These are phyloP conservation scores for Aptenodytes forsteri DNA, from an alignment of 2,113 vertebrate species.

Conservation along the genomic window DNA sequence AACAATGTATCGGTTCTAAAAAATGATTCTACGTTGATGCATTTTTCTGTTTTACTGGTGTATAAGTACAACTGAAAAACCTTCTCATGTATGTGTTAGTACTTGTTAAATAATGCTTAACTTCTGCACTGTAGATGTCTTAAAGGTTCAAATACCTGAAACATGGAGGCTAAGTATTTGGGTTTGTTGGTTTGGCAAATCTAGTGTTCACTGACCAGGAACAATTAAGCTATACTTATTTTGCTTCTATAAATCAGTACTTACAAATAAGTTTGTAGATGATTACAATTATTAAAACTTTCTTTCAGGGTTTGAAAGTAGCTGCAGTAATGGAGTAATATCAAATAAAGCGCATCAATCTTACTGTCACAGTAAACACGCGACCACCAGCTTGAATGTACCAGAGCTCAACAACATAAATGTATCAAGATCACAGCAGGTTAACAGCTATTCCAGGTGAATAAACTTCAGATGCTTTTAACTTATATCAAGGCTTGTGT, in stretches of 20 bases:
- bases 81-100: not conserved
- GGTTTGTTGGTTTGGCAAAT: not conserved
- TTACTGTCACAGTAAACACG: constrained; percentile 91
- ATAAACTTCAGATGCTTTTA: not conserved
- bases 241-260: not conserved
- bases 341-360: constrained; percentile 89
- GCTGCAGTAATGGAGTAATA: constrained; percentile 96
- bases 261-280: not conserved
- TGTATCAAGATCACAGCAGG: constrained; percentile 86
- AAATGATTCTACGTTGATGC: rapidly evolving
- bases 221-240: not conserved
- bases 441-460: constrained; percentile 86
- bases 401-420: constrained; percentile 92
- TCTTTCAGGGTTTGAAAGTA: constrained; percentile 86
- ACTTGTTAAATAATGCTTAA: not conserved
- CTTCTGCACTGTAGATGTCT: not conserved
- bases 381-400: constrained; percentile 79
- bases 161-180: not conserved
- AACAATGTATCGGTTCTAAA: not conserved
- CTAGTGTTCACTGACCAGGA: not conserved
- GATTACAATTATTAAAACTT: not conserved
- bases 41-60: not conserved
- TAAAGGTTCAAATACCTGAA: not conserved
- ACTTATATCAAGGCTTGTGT: not conserved
- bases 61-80: not conserved